Evolutionary conservation across 2,888 invertebrate species (phyloP).

Genomic region (Nipponacmea schrenckii): DNA sequence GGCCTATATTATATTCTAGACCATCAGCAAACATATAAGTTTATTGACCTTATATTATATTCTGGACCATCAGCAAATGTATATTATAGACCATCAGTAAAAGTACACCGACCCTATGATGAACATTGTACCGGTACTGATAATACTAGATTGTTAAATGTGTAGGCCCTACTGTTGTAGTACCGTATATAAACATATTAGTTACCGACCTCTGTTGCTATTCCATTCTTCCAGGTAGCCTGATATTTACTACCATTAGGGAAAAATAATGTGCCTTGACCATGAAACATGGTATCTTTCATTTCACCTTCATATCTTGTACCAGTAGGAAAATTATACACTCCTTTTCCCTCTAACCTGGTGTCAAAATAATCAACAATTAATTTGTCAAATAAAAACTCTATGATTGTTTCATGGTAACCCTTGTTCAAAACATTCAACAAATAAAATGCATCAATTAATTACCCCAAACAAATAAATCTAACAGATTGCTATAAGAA

Average conservation of each 20-base stretch:
- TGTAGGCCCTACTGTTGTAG: too few species aligned
- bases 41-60: too few species aligned
- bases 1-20: too few species aligned
- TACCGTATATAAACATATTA: too few species aligned
- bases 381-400: neutral
- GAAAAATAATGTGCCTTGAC: slow-evolving; percentile 75
- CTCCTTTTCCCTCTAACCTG: slow-evolving; percentile 66
- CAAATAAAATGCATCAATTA: too few species aligned
- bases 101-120: slow-evolving; percentile 70
- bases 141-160: too few species aligned
- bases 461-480: too few species aligned
- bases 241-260: slow-evolving; percentile 75
- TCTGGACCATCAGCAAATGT: slow-evolving; percentile 43
- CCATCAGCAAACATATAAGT: too few species aligned
- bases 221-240: slow-evolving; percentile 76
- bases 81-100: slow-evolving; percentile 74
- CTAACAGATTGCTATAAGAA: too few species aligned
- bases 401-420: too few species aligned
- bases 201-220: slow-evolving; percentile 68
- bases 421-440: too few species aligned
- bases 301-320: slow-evolving; percentile 74
- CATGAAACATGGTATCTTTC: slow-evolving; percentile 78
- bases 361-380: slow-evolving; percentile 16
- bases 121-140: neutral
- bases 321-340: slow-evolving; percentile 66